These are phyloP conservation scores for Cremastinae sp. DNA, from an alignment of 2,888 invertebrate species.

Conservation along the genomic window DNA sequence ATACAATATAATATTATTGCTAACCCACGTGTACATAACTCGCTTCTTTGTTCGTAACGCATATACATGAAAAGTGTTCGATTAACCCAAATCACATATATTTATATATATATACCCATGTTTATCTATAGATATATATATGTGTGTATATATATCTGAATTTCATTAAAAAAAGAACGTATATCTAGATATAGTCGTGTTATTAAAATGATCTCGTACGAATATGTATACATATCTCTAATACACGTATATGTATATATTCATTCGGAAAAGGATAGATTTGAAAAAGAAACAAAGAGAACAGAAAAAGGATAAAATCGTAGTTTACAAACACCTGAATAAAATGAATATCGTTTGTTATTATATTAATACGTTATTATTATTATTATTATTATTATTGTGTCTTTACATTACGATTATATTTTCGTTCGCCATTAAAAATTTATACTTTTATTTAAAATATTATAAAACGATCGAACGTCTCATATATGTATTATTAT, in stretches of 20 bases:
- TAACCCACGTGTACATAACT: constrained; percentile 80
- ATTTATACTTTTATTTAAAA: constrained; percentile 58
- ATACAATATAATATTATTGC: constrained; percentile 70
- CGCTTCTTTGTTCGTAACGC: constrained; percentile 80
- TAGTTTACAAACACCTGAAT: constrained; percentile 15
- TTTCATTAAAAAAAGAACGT: constrained; percentile 5
- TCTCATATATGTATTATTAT: constrained; percentile 43
- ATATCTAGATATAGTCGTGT: constrained; percentile 47
- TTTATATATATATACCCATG: constrained; percentile 56
- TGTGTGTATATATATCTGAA: constrained; percentile 47
- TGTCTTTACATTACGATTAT: constrained; percentile 64
- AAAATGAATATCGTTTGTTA: constrained; percentile 34
- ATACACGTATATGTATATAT: constrained; percentile 60
- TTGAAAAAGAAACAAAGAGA: constrained; percentile 14
- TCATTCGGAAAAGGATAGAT: constrained; percentile 52
- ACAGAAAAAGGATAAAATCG: not conserved
- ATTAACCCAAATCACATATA: constrained; percentile 72
- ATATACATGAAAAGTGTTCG: constrained; percentile 73
- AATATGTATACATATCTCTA: constrained; percentile 55
- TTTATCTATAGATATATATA: constrained; percentile 51
- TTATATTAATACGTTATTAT: too few relatives aligned
- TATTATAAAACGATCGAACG: constrained; percentile 58
- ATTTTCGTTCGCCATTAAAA: constrained; percentile 61
- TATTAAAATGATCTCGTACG: constrained; percentile 59
- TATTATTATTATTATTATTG: constrained; percentile 37